Evolutionary conservation across 2,113 vertebrate genomes (phyloP).

Genomic region (Oryzias javanicus): DNA sequence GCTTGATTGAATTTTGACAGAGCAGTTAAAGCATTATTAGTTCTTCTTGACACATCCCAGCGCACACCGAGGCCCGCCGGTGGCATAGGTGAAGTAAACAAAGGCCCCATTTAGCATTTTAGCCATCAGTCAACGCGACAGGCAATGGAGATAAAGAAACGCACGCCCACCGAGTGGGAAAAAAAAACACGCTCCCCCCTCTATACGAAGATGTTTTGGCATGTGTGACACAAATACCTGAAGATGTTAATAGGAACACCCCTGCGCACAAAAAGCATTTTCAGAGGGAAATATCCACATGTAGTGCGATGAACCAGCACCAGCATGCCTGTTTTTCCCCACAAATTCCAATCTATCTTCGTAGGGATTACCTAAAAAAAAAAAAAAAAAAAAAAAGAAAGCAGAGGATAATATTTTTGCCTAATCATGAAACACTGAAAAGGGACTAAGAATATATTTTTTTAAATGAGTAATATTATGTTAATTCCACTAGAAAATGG

Average conservation of each 20-base stretch:
- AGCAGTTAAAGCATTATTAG: slow-evolving; percentile 62
- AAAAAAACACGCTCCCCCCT: slow-evolving; percentile 54
- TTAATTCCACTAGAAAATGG: too few species aligned
- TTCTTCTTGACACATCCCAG: slow-evolving; percentile 55
- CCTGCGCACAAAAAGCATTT: slow-evolving; percentile 35
- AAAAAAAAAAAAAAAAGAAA: slow-evolving; percentile 9
- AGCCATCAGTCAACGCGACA: slow-evolving; percentile 71
- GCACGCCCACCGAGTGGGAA: slow-evolving; percentile 56
- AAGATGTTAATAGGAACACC: slow-evolving; percentile 22
- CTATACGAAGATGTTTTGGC: slow-evolving; percentile 47
- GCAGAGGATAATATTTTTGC: too few species aligned
- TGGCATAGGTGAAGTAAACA: slow-evolving; percentile 71
- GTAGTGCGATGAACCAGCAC: slow-evolving; percentile 49
- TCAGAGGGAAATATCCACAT: slow-evolving; percentile 42
- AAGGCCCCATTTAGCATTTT: slow-evolving; percentile 69
- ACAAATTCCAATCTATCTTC: slow-evolving; percentile 43
- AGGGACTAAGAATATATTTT: too few species aligned
- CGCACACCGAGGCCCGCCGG: slow-evolving; percentile 41
- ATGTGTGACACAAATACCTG: slow-evolving; percentile 39
- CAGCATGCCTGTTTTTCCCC: slow-evolving; percentile 36
- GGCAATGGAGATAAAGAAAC: slow-evolving; percentile 63
- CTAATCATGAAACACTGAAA: too few species aligned
- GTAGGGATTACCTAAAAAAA: slow-evolving; percentile 35
- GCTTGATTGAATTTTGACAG: slow-evolving; percentile 68
- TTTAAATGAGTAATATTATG: too few species aligned